A percentile compares a stretch with the other conserved stretches of the same genome.
phyloP scores from a whole-genome alignment of 2,113 vertebrate species.

The Lepisosteus oculatus region DNA sequence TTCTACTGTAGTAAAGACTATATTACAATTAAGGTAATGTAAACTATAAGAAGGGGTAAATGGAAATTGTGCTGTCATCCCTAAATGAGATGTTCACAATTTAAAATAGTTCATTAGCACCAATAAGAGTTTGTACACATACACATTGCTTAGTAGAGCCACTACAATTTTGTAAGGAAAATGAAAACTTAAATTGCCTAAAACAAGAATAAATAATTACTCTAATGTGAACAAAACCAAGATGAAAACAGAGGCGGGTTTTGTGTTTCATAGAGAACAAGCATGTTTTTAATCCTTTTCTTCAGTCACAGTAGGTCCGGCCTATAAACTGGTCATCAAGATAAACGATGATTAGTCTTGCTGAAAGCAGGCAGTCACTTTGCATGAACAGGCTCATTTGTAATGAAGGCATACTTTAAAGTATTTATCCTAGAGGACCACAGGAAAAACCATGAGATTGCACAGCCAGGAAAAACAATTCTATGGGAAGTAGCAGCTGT shows the following conservation, averaged over 20 bases:
- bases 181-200: neutral
- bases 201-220: neutral
- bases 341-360: conserved; percentile 8
- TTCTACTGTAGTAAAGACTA: too few relatives aligned
- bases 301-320: neutral
- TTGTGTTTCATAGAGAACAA: neutral
- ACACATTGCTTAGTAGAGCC: too few relatives aligned
- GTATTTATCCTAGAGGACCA: conserved; percentile 35
- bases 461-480: conserved; percentile 33
- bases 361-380: conserved; percentile 22
- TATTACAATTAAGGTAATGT: too few relatives aligned
- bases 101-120: too few relatives aligned
- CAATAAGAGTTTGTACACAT: too few relatives aligned
- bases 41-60: too few relatives aligned
- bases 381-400: conserved; percentile 23
- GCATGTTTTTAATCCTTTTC: neutral
- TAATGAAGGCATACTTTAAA: conserved; percentile 29
- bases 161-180: conserved; percentile 13
- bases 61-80: too few relatives aligned
- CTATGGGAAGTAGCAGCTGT: conserved; percentile 38
- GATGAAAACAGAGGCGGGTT: neutral
- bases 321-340: neutral
- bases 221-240: neutral
- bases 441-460: conserved; percentile 20
- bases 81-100: too few relatives aligned